phyloP scores from a whole-genome alignment of 2,113 vertebrate genomes.

The Sander lucioperca region DNA sequence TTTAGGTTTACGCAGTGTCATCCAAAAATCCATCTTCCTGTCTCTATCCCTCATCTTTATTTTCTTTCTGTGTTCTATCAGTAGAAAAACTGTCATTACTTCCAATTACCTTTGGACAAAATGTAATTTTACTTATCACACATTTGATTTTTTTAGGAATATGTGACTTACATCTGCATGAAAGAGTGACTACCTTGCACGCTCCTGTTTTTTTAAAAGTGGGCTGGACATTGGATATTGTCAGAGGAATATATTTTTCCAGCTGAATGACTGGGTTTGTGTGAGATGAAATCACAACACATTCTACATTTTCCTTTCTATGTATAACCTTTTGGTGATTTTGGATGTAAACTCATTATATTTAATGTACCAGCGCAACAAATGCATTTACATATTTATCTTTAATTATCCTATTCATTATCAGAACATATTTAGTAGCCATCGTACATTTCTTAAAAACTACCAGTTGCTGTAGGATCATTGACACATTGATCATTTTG shows the following conservation, averaged over 20 bases:
- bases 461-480: constrained; percentile 30
- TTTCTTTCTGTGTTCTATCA: constrained; percentile 50
- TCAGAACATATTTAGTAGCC: not conserved
- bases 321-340: constrained; percentile 16
- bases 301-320: constrained; percentile 5
- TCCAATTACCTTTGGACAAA: constrained; percentile 36
- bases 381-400: not conserved
- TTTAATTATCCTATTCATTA: not conserved
- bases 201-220: constrained; percentile 33
- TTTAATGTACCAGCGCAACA: not conserved
- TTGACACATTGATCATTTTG: constrained; percentile 45
- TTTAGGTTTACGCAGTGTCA: constrained; percentile 77
- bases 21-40: constrained; percentile 67
- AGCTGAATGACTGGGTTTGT: not conserved
- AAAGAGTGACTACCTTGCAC: constrained; percentile 16
- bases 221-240: constrained; percentile 48
- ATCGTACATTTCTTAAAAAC: not conserved
- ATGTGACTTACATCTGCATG: constrained; percentile 25
- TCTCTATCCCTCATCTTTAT: constrained; percentile 52
- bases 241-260: constrained; percentile 30
- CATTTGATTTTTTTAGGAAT: constrained; percentile 43
- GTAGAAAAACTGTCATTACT: constrained; percentile 44
- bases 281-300: constrained; percentile 25
- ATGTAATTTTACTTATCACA: constrained; percentile 44
- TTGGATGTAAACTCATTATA: not conserved